These are phyloP conservation scores for Caenorhabditis afra DNA, from an alignment of 2,888 invertebrate species.

Conservation along the genomic window DNA sequence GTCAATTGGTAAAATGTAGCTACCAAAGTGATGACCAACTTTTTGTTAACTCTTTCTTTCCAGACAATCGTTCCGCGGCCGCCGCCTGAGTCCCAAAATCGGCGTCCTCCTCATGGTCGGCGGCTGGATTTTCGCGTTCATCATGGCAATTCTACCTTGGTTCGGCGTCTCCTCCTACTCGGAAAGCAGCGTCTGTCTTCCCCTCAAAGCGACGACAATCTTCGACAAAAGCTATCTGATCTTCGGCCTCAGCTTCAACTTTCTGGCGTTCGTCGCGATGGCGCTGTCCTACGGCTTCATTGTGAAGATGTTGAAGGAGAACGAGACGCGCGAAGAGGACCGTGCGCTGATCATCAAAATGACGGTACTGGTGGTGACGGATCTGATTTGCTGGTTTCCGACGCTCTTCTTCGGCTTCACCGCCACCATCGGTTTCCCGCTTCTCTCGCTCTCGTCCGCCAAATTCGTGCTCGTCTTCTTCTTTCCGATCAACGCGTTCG, in stretches of 20 bases:
- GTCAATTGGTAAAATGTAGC: too few relatives aligned
- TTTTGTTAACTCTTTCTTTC: background rate
- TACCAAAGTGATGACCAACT: too few relatives aligned
- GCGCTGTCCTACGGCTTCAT: conserved; percentile 85
- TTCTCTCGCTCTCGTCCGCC: conserved; percentile 94
- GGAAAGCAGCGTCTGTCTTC: conserved; percentile 96
- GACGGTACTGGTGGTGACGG: conserved; percentile 96
- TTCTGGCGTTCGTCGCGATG: conserved; percentile 92
- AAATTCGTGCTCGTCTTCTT: conserved; percentile 95
- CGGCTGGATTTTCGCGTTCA: conserved; percentile 65
- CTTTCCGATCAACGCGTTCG: conserved; percentile 94
- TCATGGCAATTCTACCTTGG: conserved; percentile 91
- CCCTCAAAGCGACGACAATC: conserved; percentile 90
- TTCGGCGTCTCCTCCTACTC: conserved; percentile 94
- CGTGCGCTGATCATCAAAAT: conserved; percentile 83
- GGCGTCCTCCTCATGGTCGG: conserved; percentile 81
- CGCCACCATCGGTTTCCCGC: conserved; percentile 91
- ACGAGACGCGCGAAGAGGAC: conserved; percentile 71
- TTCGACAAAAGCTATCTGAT: conserved; percentile 83
- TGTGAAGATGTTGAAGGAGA: conserved; percentile 71
- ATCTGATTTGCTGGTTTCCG: conserved; percentile 98
- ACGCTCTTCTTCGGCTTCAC: conserved; percentile 90
- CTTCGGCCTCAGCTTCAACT: conserved; percentile 88
- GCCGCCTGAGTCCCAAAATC: conserved; percentile 84
- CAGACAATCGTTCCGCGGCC: conserved; percentile 89